phyloP scores from a whole-genome alignment of 2,888 invertebrate genomes.

The Tetropium fuscum region DNA sequence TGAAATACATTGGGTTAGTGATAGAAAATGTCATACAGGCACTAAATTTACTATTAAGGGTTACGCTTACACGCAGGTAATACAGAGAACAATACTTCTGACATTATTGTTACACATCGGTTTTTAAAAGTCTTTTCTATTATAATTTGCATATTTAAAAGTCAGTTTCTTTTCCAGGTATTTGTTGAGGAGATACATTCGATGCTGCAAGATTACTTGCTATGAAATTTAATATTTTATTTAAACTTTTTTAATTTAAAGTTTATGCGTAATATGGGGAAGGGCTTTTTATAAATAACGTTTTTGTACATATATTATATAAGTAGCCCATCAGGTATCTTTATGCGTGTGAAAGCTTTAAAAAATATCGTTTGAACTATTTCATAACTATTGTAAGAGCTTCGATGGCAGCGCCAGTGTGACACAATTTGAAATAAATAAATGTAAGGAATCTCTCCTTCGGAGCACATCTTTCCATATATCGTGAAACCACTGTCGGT shows the following conservation, averaged over 20 bases:
- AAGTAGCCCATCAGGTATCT: too few species aligned
- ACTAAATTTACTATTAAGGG: conserved; percentile 48
- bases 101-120: conserved; percentile 57
- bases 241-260: neutral
- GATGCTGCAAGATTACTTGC: neutral
- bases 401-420: too few species aligned
- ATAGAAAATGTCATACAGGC: conserved; percentile 40
- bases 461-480: too few species aligned
- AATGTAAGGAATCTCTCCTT: too few species aligned
- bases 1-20: conserved; percentile 36
- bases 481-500: too few species aligned
- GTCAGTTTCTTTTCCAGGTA: conserved; percentile 35
- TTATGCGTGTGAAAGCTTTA: too few species aligned
- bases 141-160: conserved; percentile 44
- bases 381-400: too few species aligned
- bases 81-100: conserved; percentile 47
- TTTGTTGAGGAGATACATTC: conserved; percentile 3
- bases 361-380: too few species aligned
- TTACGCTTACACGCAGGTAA: conserved; percentile 33
- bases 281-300: too few species aligned
- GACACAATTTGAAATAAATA: too few species aligned
- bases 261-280: neutral
- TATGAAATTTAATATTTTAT: neutral
- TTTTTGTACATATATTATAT: too few species aligned
- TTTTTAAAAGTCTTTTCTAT: conserved; percentile 50